These are phyloP conservation scores for Uropsilus gracilis DNA, from an alignment of 2,113 vertebrate genomes.

Conservation along the genomic window DNA sequence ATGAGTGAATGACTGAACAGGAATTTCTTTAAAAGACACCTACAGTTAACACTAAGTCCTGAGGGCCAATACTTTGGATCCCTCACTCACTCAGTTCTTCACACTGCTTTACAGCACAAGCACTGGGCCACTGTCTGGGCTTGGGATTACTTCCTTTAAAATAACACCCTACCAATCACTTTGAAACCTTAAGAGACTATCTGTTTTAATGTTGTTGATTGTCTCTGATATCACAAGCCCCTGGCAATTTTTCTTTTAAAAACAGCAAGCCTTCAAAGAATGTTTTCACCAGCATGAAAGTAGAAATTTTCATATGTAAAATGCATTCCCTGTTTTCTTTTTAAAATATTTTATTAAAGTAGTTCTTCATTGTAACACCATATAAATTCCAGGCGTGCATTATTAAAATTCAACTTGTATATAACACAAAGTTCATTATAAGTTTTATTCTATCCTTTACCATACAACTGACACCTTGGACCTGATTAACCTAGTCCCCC, in stretches of 20 bases:
- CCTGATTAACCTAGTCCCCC: too few relatives aligned
- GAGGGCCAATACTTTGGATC: neutral
- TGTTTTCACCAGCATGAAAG: neutral
- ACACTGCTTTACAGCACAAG: neutral
- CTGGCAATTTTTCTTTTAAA: neutral
- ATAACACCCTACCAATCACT: neutral
- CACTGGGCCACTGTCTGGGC: neutral
- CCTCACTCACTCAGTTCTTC: neutral
- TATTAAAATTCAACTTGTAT: too few relatives aligned
- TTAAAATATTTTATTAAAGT: too few relatives aligned
- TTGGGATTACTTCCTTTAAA: neutral
- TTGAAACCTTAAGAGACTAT: neutral
- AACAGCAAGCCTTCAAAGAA: neutral
- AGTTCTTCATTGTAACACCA: too few relatives aligned
- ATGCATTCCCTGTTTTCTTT: neutral
- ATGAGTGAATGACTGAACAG: neutral
- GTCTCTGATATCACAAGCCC: neutral
- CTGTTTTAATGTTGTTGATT: neutral
- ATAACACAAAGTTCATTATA: too few relatives aligned
- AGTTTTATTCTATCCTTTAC: too few relatives aligned
- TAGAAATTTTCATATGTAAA: neutral
- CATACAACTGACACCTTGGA: too few relatives aligned
- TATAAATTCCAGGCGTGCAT: too few relatives aligned
- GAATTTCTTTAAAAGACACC: neutral
- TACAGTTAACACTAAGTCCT: neutral